Conservation (phyloP, 1,140 invertebrate genomes). For the Bombus consobrinus region DNA sequence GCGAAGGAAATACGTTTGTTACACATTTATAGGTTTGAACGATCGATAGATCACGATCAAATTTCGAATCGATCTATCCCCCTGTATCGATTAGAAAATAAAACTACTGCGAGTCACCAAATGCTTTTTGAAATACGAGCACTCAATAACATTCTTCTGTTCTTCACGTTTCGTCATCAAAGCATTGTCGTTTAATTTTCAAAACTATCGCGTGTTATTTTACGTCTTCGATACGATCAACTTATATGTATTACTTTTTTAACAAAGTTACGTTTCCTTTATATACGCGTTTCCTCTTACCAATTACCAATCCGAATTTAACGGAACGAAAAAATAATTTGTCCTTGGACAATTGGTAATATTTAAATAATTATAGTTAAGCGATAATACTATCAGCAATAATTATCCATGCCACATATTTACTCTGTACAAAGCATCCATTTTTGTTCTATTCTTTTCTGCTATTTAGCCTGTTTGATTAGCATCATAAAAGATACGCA, state of each 20-base stretch:
- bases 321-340: background rate
- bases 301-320: background rate
- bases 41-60: constrained; percentile 18
- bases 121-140: constrained; percentile 18
- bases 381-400: background rate
- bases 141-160: constrained; percentile 9
- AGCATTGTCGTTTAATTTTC: background rate
- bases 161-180: background rate
- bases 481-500: background rate
- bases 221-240: background rate
- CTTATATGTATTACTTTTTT: background rate
- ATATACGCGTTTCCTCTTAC: background rate
- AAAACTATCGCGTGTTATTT: constrained; percentile 1
- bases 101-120: background rate
- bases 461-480: background rate
- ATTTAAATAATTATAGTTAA: background rate
- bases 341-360: background rate
- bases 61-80: constrained; percentile 34
- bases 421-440: background rate
- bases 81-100: constrained; percentile 35
- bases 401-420: background rate
- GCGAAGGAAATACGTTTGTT: background rate
- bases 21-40: background rate
- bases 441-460: background rate
- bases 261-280: background rate